These are phyloP conservation scores for Trididemnum miniatum DNA, from an alignment of 23 tunicate species.

Conservation along the genomic window DNA sequence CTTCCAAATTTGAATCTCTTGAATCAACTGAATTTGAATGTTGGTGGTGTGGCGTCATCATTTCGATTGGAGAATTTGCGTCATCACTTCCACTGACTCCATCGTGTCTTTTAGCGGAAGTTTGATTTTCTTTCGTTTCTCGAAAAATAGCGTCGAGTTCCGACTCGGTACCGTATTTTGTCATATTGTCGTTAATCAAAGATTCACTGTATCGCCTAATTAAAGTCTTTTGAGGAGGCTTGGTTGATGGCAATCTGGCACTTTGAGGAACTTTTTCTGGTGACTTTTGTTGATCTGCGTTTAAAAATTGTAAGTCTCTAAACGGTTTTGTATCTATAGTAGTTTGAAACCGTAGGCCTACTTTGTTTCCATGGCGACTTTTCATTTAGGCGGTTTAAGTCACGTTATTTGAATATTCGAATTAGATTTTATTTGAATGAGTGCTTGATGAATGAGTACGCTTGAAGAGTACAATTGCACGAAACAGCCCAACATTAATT, in stretches of 20 bases:
- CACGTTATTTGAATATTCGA: too few species aligned
- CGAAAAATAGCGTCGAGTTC: constrained; percentile 27
- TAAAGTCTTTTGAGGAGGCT: neutral
- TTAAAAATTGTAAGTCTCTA: too few species aligned
- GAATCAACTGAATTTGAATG: neutral
- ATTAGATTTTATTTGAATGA: too few species aligned
- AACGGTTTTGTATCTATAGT: too few species aligned
- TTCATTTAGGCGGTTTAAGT: too few species aligned
- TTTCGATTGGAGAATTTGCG: too few species aligned
- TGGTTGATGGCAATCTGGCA: neutral
- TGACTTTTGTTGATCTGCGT: neutral
- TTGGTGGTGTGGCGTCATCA: neutral
- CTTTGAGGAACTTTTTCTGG: neutral
- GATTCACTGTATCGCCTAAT: constrained; percentile 61
- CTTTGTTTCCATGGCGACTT: too few species aligned
- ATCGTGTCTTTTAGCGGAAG: neutral
- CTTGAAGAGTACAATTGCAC: too few species aligned
- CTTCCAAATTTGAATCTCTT: neutral
- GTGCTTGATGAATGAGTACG: too few species aligned
- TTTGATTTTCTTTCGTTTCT: neutral
- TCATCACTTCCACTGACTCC: neutral
- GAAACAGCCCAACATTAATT: too few species aligned
- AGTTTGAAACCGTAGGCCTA: too few species aligned
- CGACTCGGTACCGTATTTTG: constrained; percentile 25
- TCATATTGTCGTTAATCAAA: constrained; percentile 3